phyloP scores from a whole-genome alignment of 2,888 invertebrate species.

The Watsonalla cultraria region DNA sequence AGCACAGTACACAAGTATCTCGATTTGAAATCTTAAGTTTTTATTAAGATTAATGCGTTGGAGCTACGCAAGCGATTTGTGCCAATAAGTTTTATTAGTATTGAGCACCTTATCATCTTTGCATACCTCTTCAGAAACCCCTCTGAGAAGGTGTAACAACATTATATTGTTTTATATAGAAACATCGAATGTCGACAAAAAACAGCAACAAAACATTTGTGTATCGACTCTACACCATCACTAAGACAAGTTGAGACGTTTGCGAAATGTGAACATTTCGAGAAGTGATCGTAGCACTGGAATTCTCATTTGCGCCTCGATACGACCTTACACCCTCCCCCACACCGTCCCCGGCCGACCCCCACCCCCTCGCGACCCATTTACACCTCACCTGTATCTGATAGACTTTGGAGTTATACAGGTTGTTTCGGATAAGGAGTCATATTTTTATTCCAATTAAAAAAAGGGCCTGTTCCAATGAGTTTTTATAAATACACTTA shows the following conservation, averaged over 20 bases:
- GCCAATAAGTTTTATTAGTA: no score
- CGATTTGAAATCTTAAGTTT: no score
- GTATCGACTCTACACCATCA: conserved; percentile 14
- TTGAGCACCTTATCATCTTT: not conserved
- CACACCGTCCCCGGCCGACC: conserved; percentile 4
- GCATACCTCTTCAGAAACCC: no score
- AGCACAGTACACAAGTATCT: no score
- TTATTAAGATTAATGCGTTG: no score
- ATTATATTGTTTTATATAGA: no score
- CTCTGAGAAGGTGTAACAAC: no score
- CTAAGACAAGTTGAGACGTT: conserved; percentile 73
- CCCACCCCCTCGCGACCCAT: conserved; percentile 6
- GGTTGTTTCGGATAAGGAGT: not conserved
- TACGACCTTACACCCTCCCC: conserved; percentile 14
- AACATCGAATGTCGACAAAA: conserved; percentile 6
- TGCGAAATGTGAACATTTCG: conserved; percentile 77
- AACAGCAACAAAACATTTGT: not conserved
- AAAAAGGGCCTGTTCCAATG: no score
- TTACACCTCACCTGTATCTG: conserved; percentile 34
- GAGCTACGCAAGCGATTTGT: no score
- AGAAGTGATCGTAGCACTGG: conserved; percentile 73
- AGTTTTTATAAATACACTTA: no score
- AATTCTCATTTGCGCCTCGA: conserved; percentile 69
- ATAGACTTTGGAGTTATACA: conserved; percentile 13
- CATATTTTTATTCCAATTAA: not conserved